These are phyloP conservation scores for Drepanosiphum platanoidis DNA, from an alignment of 2,888 invertebrate genomes.

Conservation along the genomic window DNA sequence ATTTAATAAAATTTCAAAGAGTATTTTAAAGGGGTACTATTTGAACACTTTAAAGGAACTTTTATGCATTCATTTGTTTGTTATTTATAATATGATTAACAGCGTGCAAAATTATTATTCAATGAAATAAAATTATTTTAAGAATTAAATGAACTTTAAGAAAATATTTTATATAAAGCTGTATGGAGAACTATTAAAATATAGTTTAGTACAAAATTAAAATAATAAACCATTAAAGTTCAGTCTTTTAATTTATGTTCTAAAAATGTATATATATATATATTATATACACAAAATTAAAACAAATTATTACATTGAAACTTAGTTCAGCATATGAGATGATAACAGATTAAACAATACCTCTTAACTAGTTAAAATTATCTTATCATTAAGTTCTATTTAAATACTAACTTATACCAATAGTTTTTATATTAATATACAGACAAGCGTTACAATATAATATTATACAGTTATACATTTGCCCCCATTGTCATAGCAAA, in stretches of 20 bases:
- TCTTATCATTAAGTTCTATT: slow-evolving; percentile 10
- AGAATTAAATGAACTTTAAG: neutral
- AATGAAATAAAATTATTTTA: neutral
- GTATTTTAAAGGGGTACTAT: neutral
- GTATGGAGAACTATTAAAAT: neutral
- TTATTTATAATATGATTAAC: neutral
- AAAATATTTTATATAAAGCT: neutral
- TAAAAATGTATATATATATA: neutral
- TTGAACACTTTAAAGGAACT: neutral
- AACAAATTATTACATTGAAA: neutral
- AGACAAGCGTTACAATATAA: too few relatives aligned
- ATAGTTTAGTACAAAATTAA: neutral
- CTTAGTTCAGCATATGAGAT: neutral
- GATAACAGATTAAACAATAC: neutral
- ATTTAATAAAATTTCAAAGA: neutral
- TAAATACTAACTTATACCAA: neutral
- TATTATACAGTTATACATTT: too few relatives aligned
- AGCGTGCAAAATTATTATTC: neutral
- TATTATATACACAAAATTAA: neutral
- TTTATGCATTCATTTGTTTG: neutral
- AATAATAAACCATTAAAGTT: slow-evolving; percentile 10
- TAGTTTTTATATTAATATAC: too few relatives aligned
- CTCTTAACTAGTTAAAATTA: slow-evolving; percentile 10
- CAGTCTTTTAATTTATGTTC: slow-evolving; percentile 42
- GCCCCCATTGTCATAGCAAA: too few relatives aligned